Percentiles rank a stretch among this genome's conserved stretches.
These are phyloP conservation scores for Paraescarpia echinospica DNA, from an alignment of 1,140 invertebrate genomes.

Conservation along the genomic window DNA sequence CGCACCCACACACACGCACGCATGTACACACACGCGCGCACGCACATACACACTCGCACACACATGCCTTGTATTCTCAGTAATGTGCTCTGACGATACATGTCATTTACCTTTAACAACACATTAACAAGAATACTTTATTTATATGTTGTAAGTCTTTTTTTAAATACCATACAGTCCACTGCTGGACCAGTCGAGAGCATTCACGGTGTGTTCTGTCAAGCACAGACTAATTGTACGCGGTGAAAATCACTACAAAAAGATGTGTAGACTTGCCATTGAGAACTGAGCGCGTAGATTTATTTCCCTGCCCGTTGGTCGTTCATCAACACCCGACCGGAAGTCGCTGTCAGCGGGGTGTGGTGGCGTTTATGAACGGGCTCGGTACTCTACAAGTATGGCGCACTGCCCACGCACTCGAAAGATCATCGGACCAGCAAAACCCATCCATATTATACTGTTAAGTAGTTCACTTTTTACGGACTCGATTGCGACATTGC, in stretches of 20 bases:
- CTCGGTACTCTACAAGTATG: background rate
- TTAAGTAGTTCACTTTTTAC: too few species aligned
- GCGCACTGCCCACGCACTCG: background rate
- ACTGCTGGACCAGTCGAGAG: background rate
- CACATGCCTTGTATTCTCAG: too few species aligned
- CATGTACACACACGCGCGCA: too few species aligned
- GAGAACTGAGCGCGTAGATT: background rate
- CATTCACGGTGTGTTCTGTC: background rate
- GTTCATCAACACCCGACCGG: background rate
- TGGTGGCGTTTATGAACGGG: background rate
- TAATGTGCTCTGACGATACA: background rate
- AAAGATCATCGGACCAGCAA: background rate
- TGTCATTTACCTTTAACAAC: background rate
- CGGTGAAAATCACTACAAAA: background rate
- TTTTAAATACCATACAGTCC: background rate
- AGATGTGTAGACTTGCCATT: background rate
- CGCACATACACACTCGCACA: too few species aligned
- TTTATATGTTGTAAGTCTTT: too few species aligned
- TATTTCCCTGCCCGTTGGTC: background rate
- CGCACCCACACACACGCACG: too few species aligned
- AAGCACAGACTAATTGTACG: background rate
- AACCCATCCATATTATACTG: too few species aligned
- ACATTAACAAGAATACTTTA: too few species aligned
- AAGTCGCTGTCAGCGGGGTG: background rate
- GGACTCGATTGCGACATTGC: too few species aligned